These are phyloP conservation scores for Sinelater perroti DNA, from an alignment of 2,888 invertebrate species.

Conservation along the genomic window DNA sequence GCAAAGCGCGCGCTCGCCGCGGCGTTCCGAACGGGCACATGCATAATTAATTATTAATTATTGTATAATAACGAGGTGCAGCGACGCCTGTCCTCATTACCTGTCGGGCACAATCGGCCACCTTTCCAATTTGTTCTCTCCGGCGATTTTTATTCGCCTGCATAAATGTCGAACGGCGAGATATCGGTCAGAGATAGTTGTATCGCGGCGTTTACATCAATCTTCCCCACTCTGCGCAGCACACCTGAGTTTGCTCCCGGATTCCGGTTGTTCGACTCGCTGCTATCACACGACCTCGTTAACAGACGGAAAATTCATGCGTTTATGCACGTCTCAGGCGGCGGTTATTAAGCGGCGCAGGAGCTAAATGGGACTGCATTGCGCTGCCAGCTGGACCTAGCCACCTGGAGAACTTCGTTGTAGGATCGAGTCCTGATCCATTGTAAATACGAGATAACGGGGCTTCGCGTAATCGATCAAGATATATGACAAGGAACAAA, in stretches of 20 bases:
- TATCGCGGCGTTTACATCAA: constrained; percentile 45
- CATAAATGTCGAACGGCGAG: constrained; percentile 46
- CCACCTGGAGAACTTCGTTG: too few relatives aligned
- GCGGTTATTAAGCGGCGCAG: constrained; percentile 17
- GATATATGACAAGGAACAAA: too few relatives aligned
- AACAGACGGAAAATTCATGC: constrained; percentile 38
- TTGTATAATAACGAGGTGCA: constrained; percentile 17
- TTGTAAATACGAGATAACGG: too few relatives aligned
- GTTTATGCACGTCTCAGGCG: constrained; percentile 29
- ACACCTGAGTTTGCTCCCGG: constrained; percentile 47
- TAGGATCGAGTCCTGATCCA: too few relatives aligned
- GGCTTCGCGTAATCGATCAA: too few relatives aligned
- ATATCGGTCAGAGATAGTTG: constrained; percentile 51
- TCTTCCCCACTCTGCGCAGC: constrained; percentile 44
- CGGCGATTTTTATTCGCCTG: constrained; percentile 40
- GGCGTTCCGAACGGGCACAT: background rate
- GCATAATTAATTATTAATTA: constrained; percentile 26
- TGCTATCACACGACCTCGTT: constrained; percentile 38
- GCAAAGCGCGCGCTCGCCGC: background rate
- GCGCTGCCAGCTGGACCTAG: too few relatives aligned
- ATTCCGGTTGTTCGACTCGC: constrained; percentile 47
- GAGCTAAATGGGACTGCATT: background rate
- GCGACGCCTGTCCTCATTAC: constrained; percentile 29
- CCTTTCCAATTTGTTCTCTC: constrained; percentile 46
- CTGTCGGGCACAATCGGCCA: constrained; percentile 34